Conservation (phyloP, 2,797 vertebrate genomes). For the Acipenser oxyrinchus region DNA sequence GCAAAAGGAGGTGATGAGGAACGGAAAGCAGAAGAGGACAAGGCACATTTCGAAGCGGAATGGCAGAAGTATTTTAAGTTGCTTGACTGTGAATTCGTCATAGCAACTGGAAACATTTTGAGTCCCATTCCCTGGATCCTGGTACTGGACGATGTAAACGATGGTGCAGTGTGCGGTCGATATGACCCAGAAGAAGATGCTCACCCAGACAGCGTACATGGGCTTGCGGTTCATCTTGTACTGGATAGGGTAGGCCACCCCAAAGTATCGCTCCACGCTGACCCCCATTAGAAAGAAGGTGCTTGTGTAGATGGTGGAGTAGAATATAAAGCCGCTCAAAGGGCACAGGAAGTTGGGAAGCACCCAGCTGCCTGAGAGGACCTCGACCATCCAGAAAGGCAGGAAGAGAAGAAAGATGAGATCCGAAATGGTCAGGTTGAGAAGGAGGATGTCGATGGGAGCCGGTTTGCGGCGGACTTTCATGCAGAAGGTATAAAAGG, state of each 20-base stretch:
- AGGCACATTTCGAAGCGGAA: constrained; percentile 74
- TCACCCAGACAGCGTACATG: constrained; percentile 53
- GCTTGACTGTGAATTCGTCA: constrained; percentile 49
- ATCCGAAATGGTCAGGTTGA: constrained; percentile 72
- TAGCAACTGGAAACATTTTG: constrained; percentile 53
- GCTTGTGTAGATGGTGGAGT: constrained; percentile 75
- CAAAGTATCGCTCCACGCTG: constrained; percentile 70
- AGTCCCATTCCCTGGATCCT: background rate
- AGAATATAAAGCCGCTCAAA: constrained; percentile 65
- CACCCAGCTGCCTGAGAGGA: constrained; percentile 45
- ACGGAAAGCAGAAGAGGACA: constrained; percentile 74
- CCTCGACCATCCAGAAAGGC: constrained; percentile 72
- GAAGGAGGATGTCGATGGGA: constrained; percentile 67
- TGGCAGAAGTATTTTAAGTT: constrained; percentile 63
- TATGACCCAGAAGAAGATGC: constrained; percentile 64
- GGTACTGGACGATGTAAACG: constrained; percentile 52
- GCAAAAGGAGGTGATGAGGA: constrained; percentile 71
- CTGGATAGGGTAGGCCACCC: constrained; percentile 68
- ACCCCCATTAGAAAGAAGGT: constrained; percentile 66
- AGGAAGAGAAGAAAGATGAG: constrained; percentile 70
- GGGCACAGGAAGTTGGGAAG: constrained; percentile 64
- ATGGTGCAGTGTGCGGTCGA: constrained; percentile 56
- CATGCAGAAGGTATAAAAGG: constrained; percentile 54
- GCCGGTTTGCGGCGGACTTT: constrained; percentile 61
- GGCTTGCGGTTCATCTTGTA: constrained; percentile 58